phyloP scores from a whole-genome alignment of 1,140 invertebrate genomes.

The Danaus plexippus region DNA sequence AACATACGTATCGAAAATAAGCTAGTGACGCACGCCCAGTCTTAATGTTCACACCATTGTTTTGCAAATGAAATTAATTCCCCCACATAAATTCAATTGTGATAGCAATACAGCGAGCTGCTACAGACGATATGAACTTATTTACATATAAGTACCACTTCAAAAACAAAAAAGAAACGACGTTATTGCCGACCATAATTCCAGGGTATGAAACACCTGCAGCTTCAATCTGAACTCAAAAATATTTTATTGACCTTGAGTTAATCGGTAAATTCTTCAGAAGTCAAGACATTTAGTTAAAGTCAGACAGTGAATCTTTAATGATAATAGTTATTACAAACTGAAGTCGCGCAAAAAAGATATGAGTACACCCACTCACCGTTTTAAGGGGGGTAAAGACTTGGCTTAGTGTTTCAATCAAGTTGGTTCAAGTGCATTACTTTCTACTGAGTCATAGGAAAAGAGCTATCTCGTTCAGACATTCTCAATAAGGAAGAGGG shows the following conservation, averaged over 20 bases:
- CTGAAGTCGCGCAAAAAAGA: not conserved
- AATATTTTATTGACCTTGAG: too few species aligned
- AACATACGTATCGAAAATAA: conserved; percentile 38
- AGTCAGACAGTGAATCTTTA: not conserved
- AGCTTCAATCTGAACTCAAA: too few species aligned
- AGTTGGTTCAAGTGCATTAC: conserved; percentile 61
- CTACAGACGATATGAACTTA: too few species aligned
- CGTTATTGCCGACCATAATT: too few species aligned
- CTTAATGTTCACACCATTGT: conserved; percentile 23
- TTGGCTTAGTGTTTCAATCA: conserved; percentile 47
- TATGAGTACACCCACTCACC: conserved; percentile 38
- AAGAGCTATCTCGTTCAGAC: conserved; percentile 68
- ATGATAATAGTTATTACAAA: not conserved
- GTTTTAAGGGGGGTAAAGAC: conserved; percentile 33
- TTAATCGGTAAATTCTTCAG: too few species aligned
- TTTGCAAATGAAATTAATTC: conserved; percentile 20
- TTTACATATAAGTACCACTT: too few species aligned
- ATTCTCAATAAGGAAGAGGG: conserved; percentile 70
- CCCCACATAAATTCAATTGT: too few species aligned
- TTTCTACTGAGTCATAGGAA: conserved; percentile 71
- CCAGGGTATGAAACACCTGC: too few species aligned
- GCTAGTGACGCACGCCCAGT: conserved; percentile 42
- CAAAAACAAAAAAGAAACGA: too few species aligned
- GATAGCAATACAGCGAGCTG: too few species aligned
- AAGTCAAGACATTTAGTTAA: not conserved